Percentiles rank a stretch among this genome's conserved stretches.
phyloP scores from a whole-genome alignment of 2,113 vertebrate genomes.

The Rattus rattus region DNA sequence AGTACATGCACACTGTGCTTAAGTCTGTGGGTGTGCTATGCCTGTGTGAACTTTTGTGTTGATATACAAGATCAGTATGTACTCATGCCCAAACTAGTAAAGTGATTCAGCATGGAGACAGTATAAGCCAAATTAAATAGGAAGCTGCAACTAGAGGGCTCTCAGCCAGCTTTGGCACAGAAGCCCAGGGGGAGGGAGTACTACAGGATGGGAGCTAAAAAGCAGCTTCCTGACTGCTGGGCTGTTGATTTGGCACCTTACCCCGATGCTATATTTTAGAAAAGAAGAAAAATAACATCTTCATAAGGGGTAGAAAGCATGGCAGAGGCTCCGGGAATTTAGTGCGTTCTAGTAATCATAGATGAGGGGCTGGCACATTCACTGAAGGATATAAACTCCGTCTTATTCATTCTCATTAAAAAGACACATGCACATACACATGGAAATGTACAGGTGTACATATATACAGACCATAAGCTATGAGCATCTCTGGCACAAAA shows the following conservation, averaged over 20 bases:
- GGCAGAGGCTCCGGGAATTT: conserved; percentile 62
- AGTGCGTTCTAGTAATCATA: conserved; percentile 66
- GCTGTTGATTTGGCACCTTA: conserved; percentile 51
- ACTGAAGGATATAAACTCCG: conserved; percentile 65
- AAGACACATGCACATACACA: accelerated
- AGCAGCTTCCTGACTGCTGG: conserved; percentile 43
- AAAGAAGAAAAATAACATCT: conserved; percentile 47
- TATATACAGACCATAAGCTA: not conserved
- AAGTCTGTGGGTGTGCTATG: not conserved
- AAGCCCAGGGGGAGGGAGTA: not conserved
- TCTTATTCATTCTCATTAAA: conserved; percentile 41
- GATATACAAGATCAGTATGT: not conserved
- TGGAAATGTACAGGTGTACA: not conserved
- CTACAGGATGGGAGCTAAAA: not conserved
- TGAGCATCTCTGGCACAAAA: conserved; percentile 36
- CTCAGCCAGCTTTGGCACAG: conserved; percentile 18
- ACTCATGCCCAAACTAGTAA: not conserved
- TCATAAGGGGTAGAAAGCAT: conserved; percentile 40
- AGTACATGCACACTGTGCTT: accelerated
- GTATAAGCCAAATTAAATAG: conserved; percentile 4
- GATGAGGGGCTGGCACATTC: conserved; percentile 46
- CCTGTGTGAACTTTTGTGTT: not conserved
- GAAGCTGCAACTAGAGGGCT: not conserved
- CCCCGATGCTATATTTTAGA: conserved; percentile 38
- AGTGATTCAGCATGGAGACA: conserved; percentile 38